phyloP scores from a whole-genome alignment of 2,888 invertebrate genomes.

The Physocephala rufipes region DNA sequence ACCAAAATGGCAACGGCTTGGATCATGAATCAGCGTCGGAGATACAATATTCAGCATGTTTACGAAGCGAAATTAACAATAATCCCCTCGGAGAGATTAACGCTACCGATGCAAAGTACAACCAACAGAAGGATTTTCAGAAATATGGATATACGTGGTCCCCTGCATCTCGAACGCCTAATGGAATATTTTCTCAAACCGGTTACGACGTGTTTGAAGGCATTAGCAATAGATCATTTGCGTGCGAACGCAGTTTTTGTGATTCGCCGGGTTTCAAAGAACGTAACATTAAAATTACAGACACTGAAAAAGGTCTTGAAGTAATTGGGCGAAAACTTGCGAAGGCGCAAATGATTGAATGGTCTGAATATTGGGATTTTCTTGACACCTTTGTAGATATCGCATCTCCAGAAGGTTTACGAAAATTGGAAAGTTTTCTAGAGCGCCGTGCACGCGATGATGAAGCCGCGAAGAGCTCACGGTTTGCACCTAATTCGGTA shows the following conservation, averaged over 20 bases:
- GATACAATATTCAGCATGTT: not conserved
- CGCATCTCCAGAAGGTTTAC: conserved; percentile 76
- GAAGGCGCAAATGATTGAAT: conserved; percentile 76
- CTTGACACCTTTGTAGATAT: conserved; percentile 84
- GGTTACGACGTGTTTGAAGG: conserved; percentile 36
- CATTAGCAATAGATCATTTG: conserved; percentile 34
- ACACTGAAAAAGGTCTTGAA: conserved; percentile 90
- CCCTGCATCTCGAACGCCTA: conserved; percentile 48
- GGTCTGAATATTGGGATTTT: conserved; percentile 96
- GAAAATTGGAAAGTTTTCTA: conserved; percentile 79
- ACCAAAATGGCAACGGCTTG: conserved; percentile 49
- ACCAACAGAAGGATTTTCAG: too few relatives aligned
- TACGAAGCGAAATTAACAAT: conserved; percentile 43
- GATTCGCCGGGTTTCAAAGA: conserved; percentile 59
- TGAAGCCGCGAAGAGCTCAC: conserved; percentile 38
- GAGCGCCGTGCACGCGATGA: conserved; percentile 44
- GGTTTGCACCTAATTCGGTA: conserved; percentile 37
- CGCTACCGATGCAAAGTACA: conserved; percentile 45
- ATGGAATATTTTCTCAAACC: conserved; percentile 45
- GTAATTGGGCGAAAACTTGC: conserved; percentile 79
- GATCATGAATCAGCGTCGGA: conserved; percentile 29
- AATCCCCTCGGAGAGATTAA: conserved; percentile 44
- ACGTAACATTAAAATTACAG: conserved; percentile 71
- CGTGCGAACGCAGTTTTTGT: conserved; percentile 38
- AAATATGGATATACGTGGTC: conserved; percentile 35